Base-by-base conservation (phyloP, 2,888 invertebrate species). In the Copidosoma aretas region DNA sequence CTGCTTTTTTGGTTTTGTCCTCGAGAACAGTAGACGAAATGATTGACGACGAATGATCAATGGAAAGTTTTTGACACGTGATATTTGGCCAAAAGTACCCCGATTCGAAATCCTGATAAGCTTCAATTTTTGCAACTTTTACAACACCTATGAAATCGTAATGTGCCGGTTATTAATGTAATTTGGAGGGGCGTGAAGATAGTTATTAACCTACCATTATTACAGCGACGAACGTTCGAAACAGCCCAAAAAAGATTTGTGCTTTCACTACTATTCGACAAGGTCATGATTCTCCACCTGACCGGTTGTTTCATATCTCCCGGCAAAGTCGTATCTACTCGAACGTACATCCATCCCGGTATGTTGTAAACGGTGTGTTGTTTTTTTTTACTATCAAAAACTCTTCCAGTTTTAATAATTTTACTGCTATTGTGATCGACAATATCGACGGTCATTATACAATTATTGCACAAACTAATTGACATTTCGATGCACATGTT, bases 51-150 rank as follows among this genome's bases (percentile, higher is more conserved):
- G 10, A 10, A 1, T 57, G 60, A 25, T 59, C 53, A 12, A 46
- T 1, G n/a, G 74, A 76, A 32, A 79, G 53, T 67, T 74, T 78
- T 58, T 79, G 77, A 56, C 79, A 79, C 8, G 74, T 74, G 0
- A 73, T 66, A 10, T 62, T 70, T 10, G 73, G 75, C 77, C 76
- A 76, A 51, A 51, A 49, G 15, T 71, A 21, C 10, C 8, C n/a
- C 1, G 25, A 12, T 19, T 15, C 8, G 39, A 54, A 54, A 59
- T 77, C 73, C 60, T 68, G 51, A 10, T 22, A 32, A 19, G 68
- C 60, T 17, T 8, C 21, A 43, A 77, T 68, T 51, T 62, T 68
- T 1, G 56, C 12, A 1, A 49, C 24, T 70, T 75, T 77, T 1
- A 73, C 41, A 0, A 68, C 56, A 8, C 56, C 75, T 75, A 53